phyloP scores from a whole-genome alignment of 1,140 invertebrate genomes.

The Dendroctonus ponderosae region DNA sequence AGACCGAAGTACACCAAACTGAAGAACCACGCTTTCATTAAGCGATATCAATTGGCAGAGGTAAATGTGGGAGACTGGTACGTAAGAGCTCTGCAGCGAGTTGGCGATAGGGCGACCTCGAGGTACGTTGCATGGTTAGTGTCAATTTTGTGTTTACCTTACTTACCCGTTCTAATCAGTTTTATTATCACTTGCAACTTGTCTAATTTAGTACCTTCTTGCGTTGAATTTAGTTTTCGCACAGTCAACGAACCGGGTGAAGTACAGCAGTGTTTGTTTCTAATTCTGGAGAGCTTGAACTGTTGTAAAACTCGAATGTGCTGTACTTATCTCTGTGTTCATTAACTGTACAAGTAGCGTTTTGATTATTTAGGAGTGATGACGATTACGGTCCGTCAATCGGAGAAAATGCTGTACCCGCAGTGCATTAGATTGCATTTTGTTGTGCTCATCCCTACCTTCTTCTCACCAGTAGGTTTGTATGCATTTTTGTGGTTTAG shows the following conservation, averaged over 20 bases:
- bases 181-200: too few species aligned
- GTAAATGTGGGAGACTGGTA: slow-evolving; percentile 81
- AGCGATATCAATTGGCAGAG: slow-evolving; percentile 67
- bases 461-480: slow-evolving; percentile 34
- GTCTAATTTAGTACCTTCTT: too few species aligned
- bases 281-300: too few species aligned
- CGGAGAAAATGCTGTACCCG: slow-evolving; percentile 30
- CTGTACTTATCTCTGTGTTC: slow-evolving; percentile 2
- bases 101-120: slow-evolving; percentile 39
- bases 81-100: slow-evolving; percentile 53
- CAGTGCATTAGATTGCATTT: slow-evolving; percentile 34
- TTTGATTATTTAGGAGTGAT: slow-evolving; percentile 35
- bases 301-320: too few species aligned
- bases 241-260: too few species aligned
- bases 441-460: slow-evolving; percentile 30
- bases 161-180: slow-evolving; percentile 35
- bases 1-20: slow-evolving; percentile 94
- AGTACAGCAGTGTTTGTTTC: too few species aligned
- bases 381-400: slow-evolving; percentile 21
- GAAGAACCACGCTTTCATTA: slow-evolving; percentile 86
- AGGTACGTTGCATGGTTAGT: slow-evolving; percentile 51
- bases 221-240: too few species aligned
- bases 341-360: slow-evolving; percentile 34
- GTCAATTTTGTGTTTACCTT: slow-evolving; percentile 34
- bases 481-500: slow-evolving; percentile 33